Percentiles rank a stretch among this genome's conserved stretches.
phyloP scores from a whole-genome alignment of 2,888 invertebrate species.

The Bembecia ichneumoniformis region DNA sequence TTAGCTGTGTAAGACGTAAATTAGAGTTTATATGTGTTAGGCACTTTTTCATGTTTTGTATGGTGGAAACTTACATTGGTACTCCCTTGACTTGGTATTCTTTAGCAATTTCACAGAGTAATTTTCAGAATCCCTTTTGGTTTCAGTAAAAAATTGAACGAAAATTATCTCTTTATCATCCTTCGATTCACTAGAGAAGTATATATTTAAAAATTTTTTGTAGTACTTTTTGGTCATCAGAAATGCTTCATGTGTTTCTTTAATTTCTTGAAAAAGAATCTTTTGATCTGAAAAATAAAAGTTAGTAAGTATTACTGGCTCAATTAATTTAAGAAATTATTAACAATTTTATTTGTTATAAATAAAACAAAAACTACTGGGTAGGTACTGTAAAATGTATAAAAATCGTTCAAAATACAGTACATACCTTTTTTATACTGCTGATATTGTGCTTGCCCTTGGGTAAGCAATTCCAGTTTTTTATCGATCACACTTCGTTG shows the following conservation, averaged over 20 bases:
- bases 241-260: conserved; percentile 62
- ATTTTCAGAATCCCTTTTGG: conserved; percentile 48
- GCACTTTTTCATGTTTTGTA: too few species aligned
- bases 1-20: too few species aligned
- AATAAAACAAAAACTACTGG: not conserved
- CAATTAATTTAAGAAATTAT: not conserved
- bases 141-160: conserved; percentile 58
- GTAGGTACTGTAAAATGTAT: not conserved
- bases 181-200: conserved; percentile 47
- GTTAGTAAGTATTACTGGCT: too few species aligned
- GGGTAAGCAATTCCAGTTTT: conserved; percentile 33
- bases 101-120: conserved; percentile 41
- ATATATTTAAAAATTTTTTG: conserved; percentile 54
- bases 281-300: conserved; percentile 43
- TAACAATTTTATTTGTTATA: not conserved
- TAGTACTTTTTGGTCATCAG: conserved; percentile 61
- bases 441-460: conserved; percentile 40
- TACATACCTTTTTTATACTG: conserved; percentile 43
- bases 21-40: too few species aligned
- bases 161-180: conserved; percentile 37
- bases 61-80: conserved; percentile 38
- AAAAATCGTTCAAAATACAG: not conserved
- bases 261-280: conserved; percentile 50
- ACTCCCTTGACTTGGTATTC: conserved; percentile 32
- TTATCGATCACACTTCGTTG: conserved; percentile 37